Evolutionary conservation across 1,140 invertebrate species (phyloP).

Genomic region (Calycopis cecrops): DNA sequence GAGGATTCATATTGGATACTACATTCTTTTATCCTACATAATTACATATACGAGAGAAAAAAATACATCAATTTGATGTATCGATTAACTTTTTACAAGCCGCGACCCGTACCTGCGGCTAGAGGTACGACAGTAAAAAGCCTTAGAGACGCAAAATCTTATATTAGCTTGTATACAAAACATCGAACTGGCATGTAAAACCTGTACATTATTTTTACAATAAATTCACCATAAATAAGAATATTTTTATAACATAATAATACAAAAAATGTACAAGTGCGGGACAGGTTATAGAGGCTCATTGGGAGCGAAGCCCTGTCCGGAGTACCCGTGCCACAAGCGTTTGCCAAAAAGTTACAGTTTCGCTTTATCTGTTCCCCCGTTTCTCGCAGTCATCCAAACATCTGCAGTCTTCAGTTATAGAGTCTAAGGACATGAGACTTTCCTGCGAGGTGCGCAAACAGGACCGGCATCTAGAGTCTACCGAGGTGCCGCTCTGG

Average conservation of each 20-base stretch:
- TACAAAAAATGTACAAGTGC: slow-evolving; percentile 18
- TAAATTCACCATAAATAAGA: slow-evolving; percentile 20
- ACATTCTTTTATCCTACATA: slow-evolving; percentile 26
- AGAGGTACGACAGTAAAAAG: slow-evolving; percentile 15
- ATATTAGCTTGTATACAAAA: slow-evolving; percentile 22
- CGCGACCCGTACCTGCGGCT: slow-evolving; percentile 9
- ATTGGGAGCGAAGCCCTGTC: slow-evolving; percentile 12
- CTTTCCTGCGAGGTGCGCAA: slow-evolving; percentile 64
- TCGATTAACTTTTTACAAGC: slow-evolving; percentile 18
- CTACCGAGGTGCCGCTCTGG: slow-evolving; percentile 58
- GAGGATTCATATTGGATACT: slow-evolving; percentile 20
- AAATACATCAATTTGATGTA: slow-evolving; percentile 33
- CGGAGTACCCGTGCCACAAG: slow-evolving; percentile 22
- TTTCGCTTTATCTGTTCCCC: slow-evolving; percentile 39
- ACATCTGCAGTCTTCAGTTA: slow-evolving; percentile 62
- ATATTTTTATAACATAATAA: slow-evolving; percentile 15
- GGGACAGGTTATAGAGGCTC: slow-evolving; percentile 12
- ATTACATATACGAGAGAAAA: slow-evolving; percentile 25
- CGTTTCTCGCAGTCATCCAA: slow-evolving; percentile 46
- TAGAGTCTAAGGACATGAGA: slow-evolving; percentile 66
- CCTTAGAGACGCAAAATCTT: slow-evolving; percentile 19
- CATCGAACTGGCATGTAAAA: slow-evolving; percentile 21
- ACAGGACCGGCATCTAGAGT: slow-evolving; percentile 61
- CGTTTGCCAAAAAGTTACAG: not conserved
- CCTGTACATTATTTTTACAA: slow-evolving; percentile 16